phyloP scores from a whole-genome alignment of 1,140 invertebrate genomes.

The Hypothenemus hampei region DNA sequence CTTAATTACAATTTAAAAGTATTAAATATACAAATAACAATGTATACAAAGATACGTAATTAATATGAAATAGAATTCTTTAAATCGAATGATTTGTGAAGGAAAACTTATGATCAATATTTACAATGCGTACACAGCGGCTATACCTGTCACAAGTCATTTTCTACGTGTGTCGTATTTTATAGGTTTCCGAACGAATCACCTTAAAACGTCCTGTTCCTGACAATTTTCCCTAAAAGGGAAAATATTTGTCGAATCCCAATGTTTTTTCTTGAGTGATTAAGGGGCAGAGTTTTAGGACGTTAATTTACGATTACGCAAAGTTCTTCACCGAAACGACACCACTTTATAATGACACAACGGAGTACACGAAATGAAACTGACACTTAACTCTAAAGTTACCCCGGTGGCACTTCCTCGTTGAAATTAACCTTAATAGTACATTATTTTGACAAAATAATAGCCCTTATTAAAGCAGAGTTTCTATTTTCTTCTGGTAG shows the following conservation, averaged over 20 bases:
- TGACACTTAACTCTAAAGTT: slow-evolving; percentile 11
- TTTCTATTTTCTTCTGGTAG: slow-evolving; percentile 12
- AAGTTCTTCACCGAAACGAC: background rate
- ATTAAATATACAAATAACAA: too few species aligned
- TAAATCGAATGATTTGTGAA: too few species aligned
- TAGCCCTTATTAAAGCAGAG: slow-evolving; percentile 13
- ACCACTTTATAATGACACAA: slow-evolving; percentile 4
- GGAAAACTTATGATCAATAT: slow-evolving; percentile 8
- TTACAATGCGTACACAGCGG: slow-evolving; percentile 7
- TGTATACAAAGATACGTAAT: too few species aligned
- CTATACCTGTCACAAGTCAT: slow-evolving; percentile 4
- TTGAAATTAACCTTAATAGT: slow-evolving; percentile 11
- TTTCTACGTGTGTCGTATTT: slow-evolving; percentile 9
- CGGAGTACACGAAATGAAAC: slow-evolving; percentile 1
- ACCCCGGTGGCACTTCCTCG: slow-evolving; percentile 2
- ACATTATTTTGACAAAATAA: slow-evolving; percentile 16
- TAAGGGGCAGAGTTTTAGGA: too few species aligned
- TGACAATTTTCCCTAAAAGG: slow-evolving; percentile 3
- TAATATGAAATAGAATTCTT: too few species aligned
- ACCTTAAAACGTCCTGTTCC: slow-evolving; percentile 1
- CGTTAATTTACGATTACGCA: too few species aligned
- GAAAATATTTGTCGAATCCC: too few species aligned
- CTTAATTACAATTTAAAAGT: too few species aligned
- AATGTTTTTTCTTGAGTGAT: too few species aligned
- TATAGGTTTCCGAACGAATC: slow-evolving; percentile 1